Conservation (phyloP, 2,888 invertebrate species). For the Auanema sp. region DNA sequence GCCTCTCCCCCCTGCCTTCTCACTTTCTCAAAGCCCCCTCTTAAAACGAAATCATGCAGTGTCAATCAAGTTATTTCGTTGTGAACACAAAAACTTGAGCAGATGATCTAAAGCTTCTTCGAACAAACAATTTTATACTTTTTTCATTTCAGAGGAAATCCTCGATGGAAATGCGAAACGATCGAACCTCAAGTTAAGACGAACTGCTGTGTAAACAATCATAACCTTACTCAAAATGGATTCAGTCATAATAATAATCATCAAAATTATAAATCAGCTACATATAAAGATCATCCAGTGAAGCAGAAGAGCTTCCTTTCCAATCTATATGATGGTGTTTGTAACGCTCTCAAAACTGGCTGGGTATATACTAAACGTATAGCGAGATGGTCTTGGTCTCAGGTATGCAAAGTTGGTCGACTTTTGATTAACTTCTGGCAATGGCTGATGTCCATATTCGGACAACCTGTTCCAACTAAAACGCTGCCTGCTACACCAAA, state of each 20-base stretch:
- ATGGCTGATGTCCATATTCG: conserved; percentile 18
- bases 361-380: neutral
- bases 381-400: neutral
- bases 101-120: conserved; percentile 5
- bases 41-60: no score
- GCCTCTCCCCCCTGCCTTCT: no score
- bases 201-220: conserved; percentile 35
- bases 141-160: conserved; percentile 34
- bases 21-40: no score
- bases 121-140: conserved; percentile 1
- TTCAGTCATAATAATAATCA: no score
- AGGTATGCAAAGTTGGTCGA: conserved; percentile 1
- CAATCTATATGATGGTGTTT: neutral
- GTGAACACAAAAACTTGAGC: neutral
- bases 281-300: neutral
- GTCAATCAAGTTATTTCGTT: no score
- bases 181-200: conserved; percentile 14
- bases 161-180: conserved; percentile 45
- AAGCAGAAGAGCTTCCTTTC: neutral
- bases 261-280: no score
- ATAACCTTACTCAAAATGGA: conserved; percentile 18
- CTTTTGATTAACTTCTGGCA: neutral
- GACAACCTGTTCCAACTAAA: conserved; percentile 27
- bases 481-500: conserved; percentile 38
- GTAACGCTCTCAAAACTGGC: neutral